Evolutionary conservation across 1,140 invertebrate genomes (phyloP), one percentile per base, ranked within the genome.

Genomic region (Zaprionus vittiger): DNA sequence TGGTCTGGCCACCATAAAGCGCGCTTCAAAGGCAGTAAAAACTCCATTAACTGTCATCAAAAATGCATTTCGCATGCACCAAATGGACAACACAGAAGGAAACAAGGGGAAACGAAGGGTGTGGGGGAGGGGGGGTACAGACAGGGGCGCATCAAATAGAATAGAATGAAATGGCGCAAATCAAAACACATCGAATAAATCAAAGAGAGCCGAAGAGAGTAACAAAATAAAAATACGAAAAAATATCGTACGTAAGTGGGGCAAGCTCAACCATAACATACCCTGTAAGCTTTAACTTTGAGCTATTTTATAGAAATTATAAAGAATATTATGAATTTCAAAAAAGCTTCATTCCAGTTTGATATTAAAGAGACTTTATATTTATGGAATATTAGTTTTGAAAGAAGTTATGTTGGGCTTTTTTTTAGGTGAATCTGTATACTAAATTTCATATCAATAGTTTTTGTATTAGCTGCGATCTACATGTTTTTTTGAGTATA

Each of bases 21-120:
- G 76, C 69, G 68, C 71, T 73, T 86, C 71, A 66, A 82, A 77
- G 81, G 73, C 84, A 84, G 81, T 90, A 89, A 89, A 89, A 89
- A 90, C 84, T 89, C 85, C 85, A 89, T 89, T 89, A 89, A 90
- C 84, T 90, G 84, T 79, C 84, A 89, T 89, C 85, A 89, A 89
- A 89, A 89, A 89, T 89, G 84, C 85, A 89, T 89, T 89, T 89
- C 81, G 79, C 66, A 84, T 89, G 84, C 83, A 86, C 73, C 75
- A 75, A 85, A 79, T 78, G 75, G 60, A 41, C 71, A 64, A 61
- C 11, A 34, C 31, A 38, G 22, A 11, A 57, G 17, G 7, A 26
- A 4, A 31, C 9, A 28, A 28, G 26, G 28, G 28, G 1, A 0
- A 31, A 31, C 7, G 9, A 31, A 0, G 1, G 47, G n/a, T n/a